Base-by-base conservation (phyloP, 2,888 invertebrate species). In the Dysmachus trigonus region DNA sequence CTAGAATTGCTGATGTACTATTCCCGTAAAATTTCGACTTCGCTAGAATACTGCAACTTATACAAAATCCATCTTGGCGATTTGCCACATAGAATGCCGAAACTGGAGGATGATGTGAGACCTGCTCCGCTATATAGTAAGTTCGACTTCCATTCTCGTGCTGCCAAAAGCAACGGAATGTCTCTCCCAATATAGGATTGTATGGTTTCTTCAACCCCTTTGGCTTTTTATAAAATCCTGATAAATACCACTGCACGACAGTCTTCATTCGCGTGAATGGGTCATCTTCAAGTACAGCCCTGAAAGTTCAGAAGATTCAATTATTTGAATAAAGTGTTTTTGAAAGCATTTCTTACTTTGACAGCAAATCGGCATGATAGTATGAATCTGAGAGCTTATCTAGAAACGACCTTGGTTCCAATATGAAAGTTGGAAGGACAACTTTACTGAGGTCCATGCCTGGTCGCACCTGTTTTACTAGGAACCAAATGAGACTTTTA, bases 21-120 rank as follows among this genome's bases (percentile, higher is more conserved):
- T 98, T 98, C 95, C 98, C 98, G 91, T 98, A 98, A 92, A 98
- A 98, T 92, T 98, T 98, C 83, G 98, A 98, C 90, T 97, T 96
- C 30, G 98, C 98, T 88, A 98, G 93, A 89, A 98, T 95, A 89
- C 97, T 97, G 86, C 98, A 97, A 89, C 96, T 96, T 89, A 98
- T 96, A 88, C 96, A 96, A 92, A 96, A 98, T 0, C 98, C 98
- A 90, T 98, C 98, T 92, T 97, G 96, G 74, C 98, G 95, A 91
- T 98, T 98, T 7, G 98, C 97, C 33, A 98, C 96, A 92, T 97
- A 97, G 92, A 98, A 97, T 0, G 98, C 97, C 2, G 98, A 97
- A 0, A 98, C 94, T 0, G 98, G 98, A 5, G 98, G 98, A 93
- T 98, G 98, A 91, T 98, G 98, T 0, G 98, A 98, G 0, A 97